Conservation (phyloP, 2,797 vertebrate species). For the Sus cebifrons region DNA sequence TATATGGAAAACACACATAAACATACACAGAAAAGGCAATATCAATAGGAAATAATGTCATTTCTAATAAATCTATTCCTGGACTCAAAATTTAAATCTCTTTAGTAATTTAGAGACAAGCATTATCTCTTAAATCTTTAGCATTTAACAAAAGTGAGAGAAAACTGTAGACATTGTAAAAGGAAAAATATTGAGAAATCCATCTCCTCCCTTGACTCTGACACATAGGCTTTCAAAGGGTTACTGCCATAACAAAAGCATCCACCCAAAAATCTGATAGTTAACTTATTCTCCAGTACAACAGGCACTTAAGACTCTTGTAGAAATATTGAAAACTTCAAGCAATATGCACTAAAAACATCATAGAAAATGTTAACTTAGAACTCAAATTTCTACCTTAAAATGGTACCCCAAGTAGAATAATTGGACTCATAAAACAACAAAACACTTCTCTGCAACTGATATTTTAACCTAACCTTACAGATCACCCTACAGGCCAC, state of each 20-base stretch:
- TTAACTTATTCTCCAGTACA: conserved; percentile 6
- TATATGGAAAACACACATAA: background rate
- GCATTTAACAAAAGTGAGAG: conserved; percentile 31
- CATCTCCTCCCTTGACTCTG: conserved; percentile 67
- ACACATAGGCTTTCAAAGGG: background rate
- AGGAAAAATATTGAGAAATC: conserved; percentile 17
- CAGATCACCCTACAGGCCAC: background rate
- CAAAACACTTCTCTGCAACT: background rate
- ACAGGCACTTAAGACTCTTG: background rate
- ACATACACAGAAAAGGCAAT: background rate
- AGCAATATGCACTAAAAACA: background rate
- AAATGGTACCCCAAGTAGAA: conserved; percentile 48
- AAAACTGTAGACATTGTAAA: conserved; percentile 35
- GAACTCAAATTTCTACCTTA: background rate
- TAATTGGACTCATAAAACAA: conserved; percentile 16
- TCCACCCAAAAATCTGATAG: background rate
- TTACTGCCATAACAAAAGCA: background rate
- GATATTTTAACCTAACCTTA: background rate
- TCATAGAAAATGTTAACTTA: conserved; percentile 44
- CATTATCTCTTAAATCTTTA: background rate
- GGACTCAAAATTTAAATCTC: background rate
- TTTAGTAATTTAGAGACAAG: background rate
- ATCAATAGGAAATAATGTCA: background rate
- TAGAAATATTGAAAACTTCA: conserved; percentile 27
- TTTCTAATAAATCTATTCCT: conserved; percentile 36